Conservation (phyloP, 2,888 invertebrate genomes). For the Tricholauxania praeusta region DNA sequence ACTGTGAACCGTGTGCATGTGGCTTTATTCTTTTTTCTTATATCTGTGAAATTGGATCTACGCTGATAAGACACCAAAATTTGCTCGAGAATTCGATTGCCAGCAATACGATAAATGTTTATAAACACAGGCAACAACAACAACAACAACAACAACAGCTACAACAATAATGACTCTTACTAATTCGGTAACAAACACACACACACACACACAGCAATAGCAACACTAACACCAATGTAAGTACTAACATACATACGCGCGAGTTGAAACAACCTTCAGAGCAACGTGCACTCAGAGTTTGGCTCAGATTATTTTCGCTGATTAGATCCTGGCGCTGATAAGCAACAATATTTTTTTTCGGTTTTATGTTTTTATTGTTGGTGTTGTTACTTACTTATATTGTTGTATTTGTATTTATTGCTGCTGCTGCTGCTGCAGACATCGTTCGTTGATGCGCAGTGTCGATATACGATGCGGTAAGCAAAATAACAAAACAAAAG, state of each 20-base stretch:
- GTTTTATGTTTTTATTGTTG: constrained; percentile 27
- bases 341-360: constrained; percentile 35
- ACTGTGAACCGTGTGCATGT: not conserved
- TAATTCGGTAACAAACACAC: not conserved
- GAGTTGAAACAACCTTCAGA: constrained; percentile 18
- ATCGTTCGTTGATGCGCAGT: constrained; percentile 31
- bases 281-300: constrained; percentile 3
- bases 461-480: constrained; percentile 28
- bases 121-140: not conserved
- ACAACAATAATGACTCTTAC: constrained; percentile 12
- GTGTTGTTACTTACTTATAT: constrained; percentile 15
- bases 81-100: constrained; percentile 16
- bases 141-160: not conserved
- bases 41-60: constrained; percentile 26
- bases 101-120: constrained; percentile 23
- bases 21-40: not conserved
- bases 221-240: not conserved
- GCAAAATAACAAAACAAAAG: constrained; percentile 24
- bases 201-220: not conserved
- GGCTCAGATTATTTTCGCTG: constrained; percentile 43
- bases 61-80: constrained; percentile 21
- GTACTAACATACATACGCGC: not conserved
- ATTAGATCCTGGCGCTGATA: constrained; percentile 49
- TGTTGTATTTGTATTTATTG: constrained; percentile 28
- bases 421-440: constrained; percentile 34